phyloP scores from a whole-genome alignment of 1,140 invertebrate genomes.

The Hyles euphorbiae region DNA sequence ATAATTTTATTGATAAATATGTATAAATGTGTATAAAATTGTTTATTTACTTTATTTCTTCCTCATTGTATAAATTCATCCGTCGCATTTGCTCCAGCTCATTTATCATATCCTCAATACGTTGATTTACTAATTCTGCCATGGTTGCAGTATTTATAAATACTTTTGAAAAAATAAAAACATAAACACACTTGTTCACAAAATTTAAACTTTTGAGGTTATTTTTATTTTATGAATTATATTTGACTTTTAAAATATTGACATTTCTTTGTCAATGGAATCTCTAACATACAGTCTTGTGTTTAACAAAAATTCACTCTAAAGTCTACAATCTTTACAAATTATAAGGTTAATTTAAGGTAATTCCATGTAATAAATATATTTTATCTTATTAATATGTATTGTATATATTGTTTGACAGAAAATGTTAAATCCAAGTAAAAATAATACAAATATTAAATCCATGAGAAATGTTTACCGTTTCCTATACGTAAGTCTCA shows the following conservation, averaged over 20 bases:
- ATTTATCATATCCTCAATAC: slow-evolving; percentile 82
- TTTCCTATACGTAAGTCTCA: too few relatives aligned
- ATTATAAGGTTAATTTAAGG: too few relatives aligned
- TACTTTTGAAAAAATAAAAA: slow-evolving; percentile 9
- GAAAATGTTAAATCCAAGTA: too few relatives aligned
- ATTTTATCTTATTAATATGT: too few relatives aligned
- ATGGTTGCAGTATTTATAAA: slow-evolving; percentile 65
- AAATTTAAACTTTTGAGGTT: slow-evolving; percentile 28
- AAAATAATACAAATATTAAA: too few relatives aligned
- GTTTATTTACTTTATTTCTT: slow-evolving; percentile 79
- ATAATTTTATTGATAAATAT: background rate
- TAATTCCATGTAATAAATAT: too few relatives aligned
- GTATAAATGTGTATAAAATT: background rate
- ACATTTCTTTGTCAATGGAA: too few relatives aligned
- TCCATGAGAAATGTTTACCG: too few relatives aligned
- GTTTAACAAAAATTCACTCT: too few relatives aligned
- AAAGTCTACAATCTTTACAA: too few relatives aligned
- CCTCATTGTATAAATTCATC: slow-evolving; percentile 79
- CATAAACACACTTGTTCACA: slow-evolving; percentile 7
- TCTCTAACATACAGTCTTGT: too few relatives aligned
- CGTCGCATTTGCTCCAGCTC: slow-evolving; percentile 84
- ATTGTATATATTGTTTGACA: too few relatives aligned
- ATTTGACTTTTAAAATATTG: background rate
- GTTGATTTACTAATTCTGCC: slow-evolving; percentile 85
- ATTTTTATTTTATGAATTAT: slow-evolving; percentile 8